Evolutionary conservation across 2,113 vertebrate genomes (phyloP).

Genomic region (Typhlomys cinereus): DNA sequence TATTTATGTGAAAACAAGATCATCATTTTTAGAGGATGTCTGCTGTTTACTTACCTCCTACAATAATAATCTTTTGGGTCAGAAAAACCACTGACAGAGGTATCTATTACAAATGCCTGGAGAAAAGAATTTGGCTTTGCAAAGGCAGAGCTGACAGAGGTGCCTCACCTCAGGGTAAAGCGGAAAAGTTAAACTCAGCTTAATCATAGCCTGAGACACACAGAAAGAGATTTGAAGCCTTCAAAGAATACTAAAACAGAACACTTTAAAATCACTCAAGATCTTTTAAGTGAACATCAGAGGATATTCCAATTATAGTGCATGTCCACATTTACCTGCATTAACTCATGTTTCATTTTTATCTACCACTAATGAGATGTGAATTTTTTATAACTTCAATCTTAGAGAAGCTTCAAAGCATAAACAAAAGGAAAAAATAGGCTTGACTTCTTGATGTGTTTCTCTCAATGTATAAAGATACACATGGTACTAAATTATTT

Average conservation of each 20-base stretch:
- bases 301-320: neutral
- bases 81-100: neutral
- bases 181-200: neutral
- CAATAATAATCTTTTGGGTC: slow-evolving; percentile 12
- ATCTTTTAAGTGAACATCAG: neutral
- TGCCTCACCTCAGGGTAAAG: neutral
- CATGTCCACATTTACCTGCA: neutral
- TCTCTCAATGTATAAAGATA: neutral
- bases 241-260: neutral
- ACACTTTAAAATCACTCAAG: neutral
- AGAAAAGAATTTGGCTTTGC: slow-evolving; percentile 22
- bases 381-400: neutral
- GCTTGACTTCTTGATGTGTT: neutral
- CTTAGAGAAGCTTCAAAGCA: neutral
- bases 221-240: neutral
- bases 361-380: neutral
- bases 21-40: slow-evolving; percentile 46
- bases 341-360: neutral
- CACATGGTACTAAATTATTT: neutral
- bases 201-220: slow-evolving; percentile 12
- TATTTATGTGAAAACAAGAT: slow-evolving; percentile 46
- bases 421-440: neutral
- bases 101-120: neutral
- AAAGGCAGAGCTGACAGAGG: neutral
- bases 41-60: neutral